Conservation (phyloP, 1,140 invertebrate genomes). For the Oncopodura yosiiana region DNA sequence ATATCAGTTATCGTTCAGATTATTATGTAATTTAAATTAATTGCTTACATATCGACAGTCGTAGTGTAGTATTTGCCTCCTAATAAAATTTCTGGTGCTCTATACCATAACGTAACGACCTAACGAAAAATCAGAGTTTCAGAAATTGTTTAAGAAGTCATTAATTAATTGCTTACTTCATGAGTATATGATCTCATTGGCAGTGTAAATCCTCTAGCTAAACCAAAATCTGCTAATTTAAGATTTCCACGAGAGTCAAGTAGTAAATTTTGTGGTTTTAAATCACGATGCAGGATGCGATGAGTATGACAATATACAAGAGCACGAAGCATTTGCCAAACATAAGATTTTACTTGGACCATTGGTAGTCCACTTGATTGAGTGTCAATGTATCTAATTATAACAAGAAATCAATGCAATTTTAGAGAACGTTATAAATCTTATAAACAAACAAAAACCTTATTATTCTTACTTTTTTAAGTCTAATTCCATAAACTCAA, state of each 20-base stretch:
- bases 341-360: slow-evolving; percentile 44
- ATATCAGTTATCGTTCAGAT: too few species aligned
- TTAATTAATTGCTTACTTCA: slow-evolving; percentile 53
- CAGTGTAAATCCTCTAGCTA: slow-evolving; percentile 70
- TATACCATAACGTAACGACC: slow-evolving; percentile 85
- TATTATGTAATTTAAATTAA: too few species aligned
- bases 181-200: slow-evolving; percentile 80
- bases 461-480: slow-evolving; percentile 55
- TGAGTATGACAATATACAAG: slow-evolving; percentile 85
- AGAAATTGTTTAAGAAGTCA: neutral
- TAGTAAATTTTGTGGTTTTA: slow-evolving; percentile 85
- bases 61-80: slow-evolving; percentile 82
- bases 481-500: slow-evolving; percentile 89
- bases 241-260: slow-evolving; percentile 68
- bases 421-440: too few species aligned
- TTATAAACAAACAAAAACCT: neutral
- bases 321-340: slow-evolving; percentile 81
- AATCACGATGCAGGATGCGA: slow-evolving; percentile 74
- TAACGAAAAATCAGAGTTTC: neutral
- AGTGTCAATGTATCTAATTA: slow-evolving; percentile 26
- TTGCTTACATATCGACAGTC: slow-evolving; percentile 78
- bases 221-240: slow-evolving; percentile 84
- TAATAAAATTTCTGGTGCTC: slow-evolving; percentile 87
- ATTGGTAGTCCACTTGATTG: slow-evolving; percentile 16
- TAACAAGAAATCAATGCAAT: slow-evolving; percentile 1